phyloP scores from a whole-genome alignment of 2,797 vertebrate genomes.

The Acanthopagrus latus region DNA sequence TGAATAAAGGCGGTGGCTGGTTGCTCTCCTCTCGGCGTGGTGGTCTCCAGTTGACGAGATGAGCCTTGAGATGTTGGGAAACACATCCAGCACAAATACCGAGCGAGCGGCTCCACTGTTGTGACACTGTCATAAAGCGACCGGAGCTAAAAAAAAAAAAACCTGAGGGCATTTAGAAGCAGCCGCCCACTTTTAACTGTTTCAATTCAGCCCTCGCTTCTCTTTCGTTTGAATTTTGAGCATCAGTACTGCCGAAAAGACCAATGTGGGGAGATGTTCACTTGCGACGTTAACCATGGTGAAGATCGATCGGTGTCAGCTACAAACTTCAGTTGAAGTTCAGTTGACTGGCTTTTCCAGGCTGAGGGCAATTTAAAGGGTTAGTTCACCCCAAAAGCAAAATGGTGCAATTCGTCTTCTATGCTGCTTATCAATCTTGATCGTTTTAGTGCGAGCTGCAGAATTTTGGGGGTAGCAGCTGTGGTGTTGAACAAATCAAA shows the following conservation, averaged over 20 bases:
- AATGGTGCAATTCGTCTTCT: no score
- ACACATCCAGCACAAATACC: conserved; percentile 41
- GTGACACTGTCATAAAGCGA: conserved; percentile 48
- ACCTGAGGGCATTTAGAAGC: conserved; percentile 4
- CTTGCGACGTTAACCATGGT: neutral
- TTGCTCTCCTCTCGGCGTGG: conserved; percentile 7
- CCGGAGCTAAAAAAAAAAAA: neutral
- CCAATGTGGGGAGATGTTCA: neutral
- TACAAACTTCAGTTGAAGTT: neutral
- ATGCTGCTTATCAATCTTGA: no score
- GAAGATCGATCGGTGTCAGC: no score
- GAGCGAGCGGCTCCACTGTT: conserved; percentile 29
- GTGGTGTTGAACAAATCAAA: no score
- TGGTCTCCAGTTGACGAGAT: conserved; percentile 43
- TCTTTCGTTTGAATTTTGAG: neutral
- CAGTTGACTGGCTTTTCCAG: neutral
- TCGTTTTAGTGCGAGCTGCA: no score
- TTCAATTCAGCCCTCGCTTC: neutral
- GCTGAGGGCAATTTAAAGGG: no score
- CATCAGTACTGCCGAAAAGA: neutral
- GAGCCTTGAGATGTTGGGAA: conserved; percentile 54
- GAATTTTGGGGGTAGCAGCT: no score
- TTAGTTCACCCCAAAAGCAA: no score
- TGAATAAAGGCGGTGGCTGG: conserved; percentile 46
- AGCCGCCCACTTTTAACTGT: neutral